Base-by-base conservation (phyloP, 2,888 invertebrate genomes). In the Mimumesa dahlbomi region DNA sequence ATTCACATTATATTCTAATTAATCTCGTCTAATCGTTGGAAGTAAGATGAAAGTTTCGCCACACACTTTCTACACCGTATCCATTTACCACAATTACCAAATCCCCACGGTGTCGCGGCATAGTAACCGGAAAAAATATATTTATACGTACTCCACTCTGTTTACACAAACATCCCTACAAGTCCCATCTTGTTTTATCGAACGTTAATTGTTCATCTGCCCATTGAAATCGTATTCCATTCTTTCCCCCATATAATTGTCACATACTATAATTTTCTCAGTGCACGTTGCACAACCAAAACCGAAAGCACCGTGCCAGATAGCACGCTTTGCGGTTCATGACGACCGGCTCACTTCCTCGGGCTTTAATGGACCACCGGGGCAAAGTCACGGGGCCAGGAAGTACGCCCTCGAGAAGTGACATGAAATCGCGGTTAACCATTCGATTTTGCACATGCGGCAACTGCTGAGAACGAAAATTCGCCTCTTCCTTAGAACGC, bases 381-480 rank as follows among this genome's bases (percentile, higher is more conserved):
- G 50, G 40, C 62, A 38, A 71, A 79, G 65, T 73, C 70, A 66
- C 48, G 50, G 48, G 65, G 61, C 13, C 53, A 70, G 76, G 70
- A 78, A 73, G 75, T 72, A 58, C 64, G 62, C 50, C 42, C 65
- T 66, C 68, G 70, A 64, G 63, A 29, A 71, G 63, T 58, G 68
- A 78, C 66, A 75, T 68, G 79, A 70, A 70, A 73, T 70, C 75
- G 63, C 63, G 79, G 70, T 72, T 78, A 78, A 73, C 67, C 71
- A 69, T 65, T 70, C 64, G 71, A 70, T 70, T 77, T 70, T 64
- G 66, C 72, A 68, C 66, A 48, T 61, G 53, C 62, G 50, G 62
- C 64, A 54, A 58, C 58, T 42, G 53, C 69, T 54, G 48, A 43
- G 49, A 50, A 58, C 54, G 68, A 69, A 54, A 59, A 65, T 65